phyloP scores from a whole-genome alignment of 2,797 vertebrate species.

The Sebastes trivittatus region DNA sequence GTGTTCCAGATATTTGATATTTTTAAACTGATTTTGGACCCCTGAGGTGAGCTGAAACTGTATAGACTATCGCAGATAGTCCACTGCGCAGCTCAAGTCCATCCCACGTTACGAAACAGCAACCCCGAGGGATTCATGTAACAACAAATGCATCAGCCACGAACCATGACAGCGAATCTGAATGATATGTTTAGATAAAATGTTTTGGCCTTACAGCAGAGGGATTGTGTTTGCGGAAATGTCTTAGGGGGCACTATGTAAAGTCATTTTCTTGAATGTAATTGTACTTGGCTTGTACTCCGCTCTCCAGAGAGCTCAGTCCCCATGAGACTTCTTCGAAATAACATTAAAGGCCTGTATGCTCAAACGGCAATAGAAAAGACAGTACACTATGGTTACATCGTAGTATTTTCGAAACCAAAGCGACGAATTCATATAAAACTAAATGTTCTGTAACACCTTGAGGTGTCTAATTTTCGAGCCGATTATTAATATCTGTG shows the following conservation, averaged over 20 bases:
- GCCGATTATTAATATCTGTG: constrained; percentile 40
- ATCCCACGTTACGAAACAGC: constrained; percentile 39
- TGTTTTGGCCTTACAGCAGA: constrained; percentile 44
- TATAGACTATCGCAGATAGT: constrained; percentile 45
- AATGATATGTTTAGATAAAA: constrained; percentile 65
- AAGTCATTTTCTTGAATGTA: constrained; percentile 59
- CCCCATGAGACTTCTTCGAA: constrained; percentile 39
- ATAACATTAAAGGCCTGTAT: constrained; percentile 27
- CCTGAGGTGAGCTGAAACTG: constrained; percentile 30
- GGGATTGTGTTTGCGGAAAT: constrained; percentile 37
- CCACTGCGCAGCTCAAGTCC: constrained; percentile 4
- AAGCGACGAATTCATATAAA: constrained; percentile 8
- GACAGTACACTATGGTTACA: neutral
- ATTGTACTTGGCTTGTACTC: constrained; percentile 54
- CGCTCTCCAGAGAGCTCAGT: constrained; percentile 52
- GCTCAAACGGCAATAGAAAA: constrained; percentile 26
- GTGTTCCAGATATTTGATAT: constrained; percentile 19
- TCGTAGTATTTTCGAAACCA: constrained; percentile 5
- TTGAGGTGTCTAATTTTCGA: constrained; percentile 24
- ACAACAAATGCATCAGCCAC: constrained; percentile 54
- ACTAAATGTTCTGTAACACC: constrained; percentile 18
- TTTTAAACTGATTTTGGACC: constrained; percentile 19
- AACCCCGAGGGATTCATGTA: constrained; percentile 52
- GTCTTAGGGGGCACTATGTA: constrained; percentile 47
- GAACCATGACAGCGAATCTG: constrained; percentile 44